A percentile compares a stretch with the other conserved stretches of the same genome.
Evolutionary conservation across 2,888 invertebrate species (phyloP).

Genomic region (Drosophila paramelanica): DNA sequence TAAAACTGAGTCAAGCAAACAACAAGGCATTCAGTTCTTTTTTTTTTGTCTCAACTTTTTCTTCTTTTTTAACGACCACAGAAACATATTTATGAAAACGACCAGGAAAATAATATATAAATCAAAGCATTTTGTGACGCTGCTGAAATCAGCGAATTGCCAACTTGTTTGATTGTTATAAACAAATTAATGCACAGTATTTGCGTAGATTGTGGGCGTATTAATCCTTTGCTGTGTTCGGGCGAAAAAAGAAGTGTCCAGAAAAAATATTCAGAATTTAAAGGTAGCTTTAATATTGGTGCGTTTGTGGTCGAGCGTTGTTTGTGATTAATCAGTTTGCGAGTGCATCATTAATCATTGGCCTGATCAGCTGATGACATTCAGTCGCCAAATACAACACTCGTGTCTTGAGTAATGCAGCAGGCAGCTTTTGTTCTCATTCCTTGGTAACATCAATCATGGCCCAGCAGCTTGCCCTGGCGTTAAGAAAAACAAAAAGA

Average conservation of each 20-base stretch:
- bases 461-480: conserved; percentile 40
- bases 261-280: background rate
- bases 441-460: conserved; percentile 62
- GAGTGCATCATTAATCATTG: conserved; percentile 62
- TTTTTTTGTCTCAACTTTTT: conserved; percentile 14
- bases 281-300: conserved; percentile 1
- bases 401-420: conserved; percentile 31
- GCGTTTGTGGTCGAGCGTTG: conserved; percentile 7
- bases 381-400: conserved; percentile 19
- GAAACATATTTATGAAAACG: conserved; percentile 37
- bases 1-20: conserved; percentile 26
- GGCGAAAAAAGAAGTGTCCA: background rate
- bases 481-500: background rate
- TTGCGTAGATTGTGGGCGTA: conserved; percentile 29
- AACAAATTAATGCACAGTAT: conserved; percentile 25
- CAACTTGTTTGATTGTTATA: conserved; percentile 42
- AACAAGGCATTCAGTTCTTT: conserved; percentile 19
- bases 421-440: conserved; percentile 41
- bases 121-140: conserved; percentile 44
- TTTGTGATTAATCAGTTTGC: conserved; percentile 57
- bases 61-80: conserved; percentile 27
- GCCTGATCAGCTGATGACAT: conserved; percentile 53
- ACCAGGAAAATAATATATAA: conserved; percentile 33
- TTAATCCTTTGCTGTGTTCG: conserved; percentile 14
- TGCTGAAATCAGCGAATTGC: conserved; percentile 24